Base-by-base conservation (phyloP, 2,888 invertebrate species). In the Selenia dentaria region DNA sequence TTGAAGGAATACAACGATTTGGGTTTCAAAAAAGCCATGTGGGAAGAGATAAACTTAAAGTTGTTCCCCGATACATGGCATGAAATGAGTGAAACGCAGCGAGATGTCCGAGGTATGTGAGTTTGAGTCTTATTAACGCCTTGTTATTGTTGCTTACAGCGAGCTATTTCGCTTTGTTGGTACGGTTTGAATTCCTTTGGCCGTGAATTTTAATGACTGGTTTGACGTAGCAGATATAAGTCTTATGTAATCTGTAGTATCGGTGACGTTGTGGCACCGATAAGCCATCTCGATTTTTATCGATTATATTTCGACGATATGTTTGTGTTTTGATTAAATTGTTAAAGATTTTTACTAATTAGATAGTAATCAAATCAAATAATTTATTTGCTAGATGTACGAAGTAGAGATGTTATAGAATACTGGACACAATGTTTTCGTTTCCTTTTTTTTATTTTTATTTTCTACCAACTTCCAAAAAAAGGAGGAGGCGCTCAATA, bases 31-130 rank as follows among this genome's bases (percentile, higher is more conserved):
- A 37, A 18, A 10, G 6, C n/a, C 5, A 14, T 48, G 31, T 48
- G 47, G 47, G 41, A 48, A 18, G 33, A 48, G 16, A 25, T 48
- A n/a, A 6, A 14, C 9, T 10, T 10, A 0, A 48, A 28, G 8
- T n/a, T 48, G 6, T 48, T 22, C 27, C n/a, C 24, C 11, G 33
- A 48, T 2, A 3, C n/a, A 1, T 42, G 42, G 47, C 22, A 41
- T 0, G 13, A 34, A 13, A 6, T 47, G 47, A 22, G 1, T n/a
- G 36, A 41, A 4, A 6, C 12, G 5, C 22, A 32, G 24, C 35
- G n/a, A 24, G 41, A 41, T 13, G 11, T 13, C 24, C 22, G 28
- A 34, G 24, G 47, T 48, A 25, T 6, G 42, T 22, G 24, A 48
- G 11, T 37, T 48, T 42, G 37, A 42, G 29, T 10, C 27, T 29